Evolutionary conservation across 2,888 invertebrate species (phyloP).

Genomic region (Xanthostigma xanthostigma): DNA sequence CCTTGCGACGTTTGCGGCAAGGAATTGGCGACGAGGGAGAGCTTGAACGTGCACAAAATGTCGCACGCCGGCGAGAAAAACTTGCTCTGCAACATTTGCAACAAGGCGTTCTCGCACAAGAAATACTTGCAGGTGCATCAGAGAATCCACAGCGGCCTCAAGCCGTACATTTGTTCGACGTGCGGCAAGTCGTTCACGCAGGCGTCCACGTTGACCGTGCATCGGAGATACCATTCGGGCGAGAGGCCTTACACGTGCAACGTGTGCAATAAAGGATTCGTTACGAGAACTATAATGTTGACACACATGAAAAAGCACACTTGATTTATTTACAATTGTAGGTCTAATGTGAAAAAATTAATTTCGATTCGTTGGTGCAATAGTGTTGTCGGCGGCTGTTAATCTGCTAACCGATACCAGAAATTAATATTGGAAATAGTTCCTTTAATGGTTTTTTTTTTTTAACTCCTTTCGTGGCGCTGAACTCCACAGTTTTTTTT

Average conservation of each 20-base stretch:
- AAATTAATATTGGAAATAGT: too few species aligned
- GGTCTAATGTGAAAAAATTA: neutral
- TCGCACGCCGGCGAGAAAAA: slow-evolving; percentile 1
- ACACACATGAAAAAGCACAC: slow-evolving; percentile 7
- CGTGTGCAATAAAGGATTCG: slow-evolving; percentile 5
- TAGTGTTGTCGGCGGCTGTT: neutral
- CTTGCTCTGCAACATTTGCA: slow-evolving; percentile 12
- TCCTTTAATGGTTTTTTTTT: too few species aligned
- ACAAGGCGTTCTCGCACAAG: slow-evolving; percentile 11
- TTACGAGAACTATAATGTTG: slow-evolving; percentile 5
- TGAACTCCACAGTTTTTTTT: too few species aligned
- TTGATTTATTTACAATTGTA: neutral
- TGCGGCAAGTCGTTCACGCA: slow-evolving; percentile 22
- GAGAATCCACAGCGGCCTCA: slow-evolving; percentile 15
- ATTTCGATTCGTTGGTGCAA: neutral
- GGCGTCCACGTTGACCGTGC: slow-evolving; percentile 24
- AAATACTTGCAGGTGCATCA: slow-evolving; percentile 9
- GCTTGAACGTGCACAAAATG: slow-evolving; percentile 1
- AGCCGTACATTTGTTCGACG: slow-evolving; percentile 6
- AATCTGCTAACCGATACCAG: too few species aligned
- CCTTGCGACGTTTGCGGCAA: slow-evolving; percentile 7
- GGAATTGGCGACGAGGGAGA: slow-evolving; percentile 1
- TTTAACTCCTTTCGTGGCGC: too few species aligned
- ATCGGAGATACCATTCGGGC: slow-evolving; percentile 5
- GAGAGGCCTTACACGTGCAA: slow-evolving; percentile 6